Evolutionary conservation across 2,888 invertebrate genomes (phyloP).

Genomic region (Sialis fuliginosa): DNA sequence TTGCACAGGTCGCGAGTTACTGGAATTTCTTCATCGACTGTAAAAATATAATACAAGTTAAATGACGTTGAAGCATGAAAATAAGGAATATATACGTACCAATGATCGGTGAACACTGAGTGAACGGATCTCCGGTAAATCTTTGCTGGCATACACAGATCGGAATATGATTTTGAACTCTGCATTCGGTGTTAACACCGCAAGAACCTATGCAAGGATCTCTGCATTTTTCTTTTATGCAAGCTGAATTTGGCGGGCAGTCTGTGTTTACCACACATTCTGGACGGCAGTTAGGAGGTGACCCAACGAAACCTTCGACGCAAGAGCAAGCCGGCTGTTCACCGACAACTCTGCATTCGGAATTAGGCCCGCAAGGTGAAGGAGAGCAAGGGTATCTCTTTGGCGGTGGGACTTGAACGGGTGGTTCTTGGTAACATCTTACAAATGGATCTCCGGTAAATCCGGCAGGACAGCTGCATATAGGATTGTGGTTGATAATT

Average conservation of each 20-base stretch:
- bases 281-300: constrained; percentile 61
- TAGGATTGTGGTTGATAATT: constrained; percentile 59
- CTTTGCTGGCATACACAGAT: constrained; percentile 40
- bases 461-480: constrained; percentile 49
- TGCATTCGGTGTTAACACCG: constrained; percentile 50
- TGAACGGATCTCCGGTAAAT: constrained; percentile 50
- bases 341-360: constrained; percentile 37
- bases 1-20: constrained; percentile 43
- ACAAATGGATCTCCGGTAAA: constrained; percentile 59
- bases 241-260: constrained; percentile 44
- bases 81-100: constrained; percentile 10
- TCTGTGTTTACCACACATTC: constrained; percentile 54
- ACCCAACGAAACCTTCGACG: constrained; percentile 44
- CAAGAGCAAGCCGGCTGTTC: constrained; percentile 52
- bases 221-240: constrained; percentile 51
- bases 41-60: not conserved
- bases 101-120: constrained; percentile 32
- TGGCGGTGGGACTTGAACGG: constrained; percentile 19
- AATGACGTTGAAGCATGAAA: not conserved
- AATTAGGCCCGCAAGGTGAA: constrained; percentile 44
- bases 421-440: constrained; percentile 34
- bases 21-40: constrained; percentile 10
- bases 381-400: constrained; percentile 33
- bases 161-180: constrained; percentile 51
- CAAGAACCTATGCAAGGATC: constrained; percentile 57